Evolutionary conservation across 2,113 vertebrate species (phyloP).

Genomic region (Tachuris rubrigastra): DNA sequence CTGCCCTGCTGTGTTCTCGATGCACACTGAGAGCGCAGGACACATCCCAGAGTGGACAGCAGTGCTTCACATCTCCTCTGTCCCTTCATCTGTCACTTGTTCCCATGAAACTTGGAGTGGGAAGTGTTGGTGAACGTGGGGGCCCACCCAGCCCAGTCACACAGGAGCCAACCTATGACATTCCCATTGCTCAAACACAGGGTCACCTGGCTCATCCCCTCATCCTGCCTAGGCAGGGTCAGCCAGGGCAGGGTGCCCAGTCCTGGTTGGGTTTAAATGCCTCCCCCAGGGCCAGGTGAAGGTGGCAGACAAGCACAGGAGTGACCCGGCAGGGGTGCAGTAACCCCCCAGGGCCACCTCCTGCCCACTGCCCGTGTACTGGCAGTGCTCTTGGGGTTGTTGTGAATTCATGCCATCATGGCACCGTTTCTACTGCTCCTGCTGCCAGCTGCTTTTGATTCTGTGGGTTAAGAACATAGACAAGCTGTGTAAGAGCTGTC

Average conservation of each 20-base stretch:
- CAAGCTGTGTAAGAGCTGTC: neutral
- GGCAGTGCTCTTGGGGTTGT: conserved; percentile 43
- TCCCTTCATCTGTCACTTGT: neutral
- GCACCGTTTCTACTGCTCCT: conserved; percentile 17
- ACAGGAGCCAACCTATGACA: neutral
- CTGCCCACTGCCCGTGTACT: rapidly evolving
- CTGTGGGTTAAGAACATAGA: neutral
- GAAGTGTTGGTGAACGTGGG: neutral
- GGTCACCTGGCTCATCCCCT: too few relatives aligned
- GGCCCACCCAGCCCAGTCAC: neutral
- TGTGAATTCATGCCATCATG: neutral
- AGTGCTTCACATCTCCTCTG: neutral
- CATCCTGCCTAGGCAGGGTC: neutral
- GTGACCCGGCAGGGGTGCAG: neutral
- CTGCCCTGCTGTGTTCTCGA: neutral
- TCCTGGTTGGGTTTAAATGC: neutral
- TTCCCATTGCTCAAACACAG: rapidly evolving
- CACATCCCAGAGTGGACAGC: neutral
- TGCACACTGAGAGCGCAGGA: neutral
- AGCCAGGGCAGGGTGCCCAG: neutral
- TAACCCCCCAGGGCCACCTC: too few relatives aligned
- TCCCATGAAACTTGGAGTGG: neutral
- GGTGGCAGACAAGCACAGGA: rapidly evolving
- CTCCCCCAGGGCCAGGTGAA: too few relatives aligned
- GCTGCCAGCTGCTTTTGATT: neutral